These are phyloP conservation scores for Eristalinus sepulchralis DNA, from an alignment of 2,888 invertebrate species.

Conservation along the genomic window DNA sequence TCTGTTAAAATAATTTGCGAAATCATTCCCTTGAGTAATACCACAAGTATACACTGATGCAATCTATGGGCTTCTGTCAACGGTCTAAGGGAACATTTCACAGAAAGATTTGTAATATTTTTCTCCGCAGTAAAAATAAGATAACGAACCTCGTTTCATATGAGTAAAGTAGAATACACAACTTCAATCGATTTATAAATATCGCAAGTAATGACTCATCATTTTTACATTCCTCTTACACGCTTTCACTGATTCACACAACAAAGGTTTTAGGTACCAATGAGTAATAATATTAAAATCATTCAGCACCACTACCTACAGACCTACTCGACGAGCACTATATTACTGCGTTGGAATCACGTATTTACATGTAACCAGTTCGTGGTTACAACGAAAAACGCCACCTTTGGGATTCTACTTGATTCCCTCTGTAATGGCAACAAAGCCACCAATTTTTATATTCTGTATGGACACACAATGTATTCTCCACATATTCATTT, in stretches of 20 bases:
- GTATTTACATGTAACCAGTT: conserved; percentile 21
- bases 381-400: conserved; percentile 4
- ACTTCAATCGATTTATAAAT: conserved; percentile 8
- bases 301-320: conserved; percentile 41
- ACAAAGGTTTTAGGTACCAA: conserved; percentile 50
- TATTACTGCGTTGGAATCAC: conserved; percentile 23
- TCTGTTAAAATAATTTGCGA: no score
- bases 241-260: conserved; percentile 37
- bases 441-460: neutral
- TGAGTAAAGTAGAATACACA: neutral
- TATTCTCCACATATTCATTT: conserved; percentile 1
- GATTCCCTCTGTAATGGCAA: neutral
- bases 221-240: conserved; percentile 33
- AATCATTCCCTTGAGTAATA: no score
- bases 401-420: conserved; percentile 15
- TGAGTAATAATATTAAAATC: conserved; percentile 57
- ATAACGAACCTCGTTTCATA: neutral
- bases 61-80: neutral
- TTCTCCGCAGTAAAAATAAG: neutral
- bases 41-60: neutral
- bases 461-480: neutral
- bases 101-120: neutral
- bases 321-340: neutral
- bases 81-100: neutral
- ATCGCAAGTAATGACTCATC: conserved; percentile 36